phyloP scores from a whole-genome alignment of 64 coral and sea anemone genomes.

The Pocillopora damicornis region DNA sequence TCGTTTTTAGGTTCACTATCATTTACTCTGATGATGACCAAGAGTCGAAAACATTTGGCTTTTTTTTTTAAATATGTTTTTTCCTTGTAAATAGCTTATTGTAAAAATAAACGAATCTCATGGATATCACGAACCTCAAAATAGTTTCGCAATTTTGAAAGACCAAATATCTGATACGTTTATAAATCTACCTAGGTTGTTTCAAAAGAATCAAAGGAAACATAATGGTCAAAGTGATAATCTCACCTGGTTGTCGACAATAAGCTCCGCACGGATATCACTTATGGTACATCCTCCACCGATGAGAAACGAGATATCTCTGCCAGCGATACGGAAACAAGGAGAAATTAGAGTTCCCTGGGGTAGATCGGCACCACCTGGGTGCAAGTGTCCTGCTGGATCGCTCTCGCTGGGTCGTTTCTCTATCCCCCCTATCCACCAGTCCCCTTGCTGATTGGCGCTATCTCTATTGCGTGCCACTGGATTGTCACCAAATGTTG shows the following conservation, averaged over 20 bases:
- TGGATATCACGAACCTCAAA: too few relatives aligned
- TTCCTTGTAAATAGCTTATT: too few relatives aligned
- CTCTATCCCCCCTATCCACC: background rate
- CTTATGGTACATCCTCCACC: constrained; percentile 45
- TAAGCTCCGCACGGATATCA: constrained; percentile 24
- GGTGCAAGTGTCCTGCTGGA: background rate
- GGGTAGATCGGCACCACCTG: background rate
- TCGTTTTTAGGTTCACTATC: too few relatives aligned
- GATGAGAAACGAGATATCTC: constrained; percentile 46
- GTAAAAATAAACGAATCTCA: too few relatives aligned
- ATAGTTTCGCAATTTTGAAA: too few relatives aligned
- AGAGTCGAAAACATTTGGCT: too few relatives aligned
- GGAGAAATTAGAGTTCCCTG: constrained; percentile 43
- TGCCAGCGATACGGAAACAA: constrained; percentile 23
- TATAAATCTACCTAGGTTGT: too few relatives aligned
- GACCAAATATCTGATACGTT: too few relatives aligned
- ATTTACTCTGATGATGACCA: too few relatives aligned
- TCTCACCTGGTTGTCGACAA: constrained; percentile 1
- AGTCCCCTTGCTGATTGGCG: background rate
- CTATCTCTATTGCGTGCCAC: background rate
- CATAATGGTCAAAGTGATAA: too few relatives aligned
- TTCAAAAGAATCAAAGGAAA: too few relatives aligned
- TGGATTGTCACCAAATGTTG: background rate
- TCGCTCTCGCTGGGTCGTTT: background rate
- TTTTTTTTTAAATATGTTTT: too few relatives aligned